Evolutionary conservation across 2,113 vertebrate species (phyloP).

Genomic region (Ariopsis seemanni): DNA sequence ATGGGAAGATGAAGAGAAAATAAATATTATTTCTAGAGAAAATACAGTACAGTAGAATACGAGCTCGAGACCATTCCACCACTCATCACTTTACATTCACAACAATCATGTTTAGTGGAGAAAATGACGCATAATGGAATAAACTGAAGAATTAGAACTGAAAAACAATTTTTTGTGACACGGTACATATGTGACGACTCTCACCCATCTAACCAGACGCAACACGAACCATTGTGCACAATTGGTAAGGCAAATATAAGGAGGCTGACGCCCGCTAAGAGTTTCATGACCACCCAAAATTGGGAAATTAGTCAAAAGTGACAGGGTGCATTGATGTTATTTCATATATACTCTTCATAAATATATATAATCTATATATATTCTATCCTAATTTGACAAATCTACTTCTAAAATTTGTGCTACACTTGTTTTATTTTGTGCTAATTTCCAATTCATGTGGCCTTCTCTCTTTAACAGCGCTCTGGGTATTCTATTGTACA

Average conservation of each 20-base stretch:
- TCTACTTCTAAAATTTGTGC: constrained; percentile 43
- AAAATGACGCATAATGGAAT: not conserved
- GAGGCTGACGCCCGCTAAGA: constrained; percentile 81
- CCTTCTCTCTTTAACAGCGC: not conserved
- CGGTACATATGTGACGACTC: constrained; percentile 66
- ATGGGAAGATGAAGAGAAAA: constrained; percentile 48
- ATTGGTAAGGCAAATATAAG: constrained; percentile 92
- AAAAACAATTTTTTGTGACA: constrained; percentile 29
- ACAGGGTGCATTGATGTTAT: constrained; percentile 51
- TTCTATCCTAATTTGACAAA: constrained; percentile 11
- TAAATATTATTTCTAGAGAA: not conserved
- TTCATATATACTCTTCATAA: constrained; percentile 25
- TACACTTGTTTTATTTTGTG: constrained; percentile 39
- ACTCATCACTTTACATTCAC: not conserved
- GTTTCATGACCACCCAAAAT: constrained; percentile 76
- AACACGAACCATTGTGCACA: constrained; percentile 85
- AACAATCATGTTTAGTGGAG: constrained; percentile 41
- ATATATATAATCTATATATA: not conserved
- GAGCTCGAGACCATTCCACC: not conserved
- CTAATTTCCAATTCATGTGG: constrained; percentile 3
- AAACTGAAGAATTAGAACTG: no score
- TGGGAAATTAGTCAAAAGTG: constrained; percentile 39
- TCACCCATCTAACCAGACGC: constrained; percentile 76
- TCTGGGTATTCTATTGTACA: not conserved
- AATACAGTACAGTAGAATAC: constrained; percentile 32